These are phyloP conservation scores for Ornithorhynchus anatinus DNA, from an alignment of 2,113 vertebrate species.

Conservation along the genomic window DNA sequence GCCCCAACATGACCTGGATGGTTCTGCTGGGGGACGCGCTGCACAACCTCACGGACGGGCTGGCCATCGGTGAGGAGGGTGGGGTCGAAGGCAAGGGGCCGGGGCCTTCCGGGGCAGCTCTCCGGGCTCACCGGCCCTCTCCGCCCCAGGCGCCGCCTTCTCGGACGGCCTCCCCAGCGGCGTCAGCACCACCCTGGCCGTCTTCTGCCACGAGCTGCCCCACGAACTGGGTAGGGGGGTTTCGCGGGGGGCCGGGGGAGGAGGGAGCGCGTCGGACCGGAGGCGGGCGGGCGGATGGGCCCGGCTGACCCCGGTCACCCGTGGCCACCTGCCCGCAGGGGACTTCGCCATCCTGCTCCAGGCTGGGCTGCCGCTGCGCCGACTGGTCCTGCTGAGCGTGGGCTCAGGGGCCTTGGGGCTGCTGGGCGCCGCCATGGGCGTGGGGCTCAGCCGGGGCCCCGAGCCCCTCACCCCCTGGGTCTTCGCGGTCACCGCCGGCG, in stretches of 20 bases:
- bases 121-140: neutral
- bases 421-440: conserved; percentile 66
- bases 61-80: conserved; percentile 75
- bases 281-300: neutral
- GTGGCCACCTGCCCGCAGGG: conserved; percentile 54
- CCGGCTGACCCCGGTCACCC: accelerated
- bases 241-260: neutral
- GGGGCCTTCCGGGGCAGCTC: neutral
- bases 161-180: conserved; percentile 74
- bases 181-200: conserved; percentile 80
- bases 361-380: conserved; percentile 66
- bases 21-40: conserved; percentile 75
- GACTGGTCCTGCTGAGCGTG: conserved; percentile 67
- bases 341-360: conserved; percentile 78
- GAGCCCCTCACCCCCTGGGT: conserved; percentile 76
- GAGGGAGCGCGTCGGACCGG: no score
- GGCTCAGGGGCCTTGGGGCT: conserved; percentile 75
- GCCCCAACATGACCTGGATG: conserved; percentile 68
- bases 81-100: neutral
- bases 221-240: conserved; percentile 77
- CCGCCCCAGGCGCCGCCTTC: conserved; percentile 75
- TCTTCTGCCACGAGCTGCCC: conserved; percentile 83
- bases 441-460: conserved; percentile 65
- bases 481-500: conserved; percentile 77
- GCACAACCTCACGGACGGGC: conserved; percentile 77